These are phyloP conservation scores for Dryocosmus kuriphilus DNA, from an alignment of 2,888 invertebrate genomes.

Conservation along the genomic window DNA sequence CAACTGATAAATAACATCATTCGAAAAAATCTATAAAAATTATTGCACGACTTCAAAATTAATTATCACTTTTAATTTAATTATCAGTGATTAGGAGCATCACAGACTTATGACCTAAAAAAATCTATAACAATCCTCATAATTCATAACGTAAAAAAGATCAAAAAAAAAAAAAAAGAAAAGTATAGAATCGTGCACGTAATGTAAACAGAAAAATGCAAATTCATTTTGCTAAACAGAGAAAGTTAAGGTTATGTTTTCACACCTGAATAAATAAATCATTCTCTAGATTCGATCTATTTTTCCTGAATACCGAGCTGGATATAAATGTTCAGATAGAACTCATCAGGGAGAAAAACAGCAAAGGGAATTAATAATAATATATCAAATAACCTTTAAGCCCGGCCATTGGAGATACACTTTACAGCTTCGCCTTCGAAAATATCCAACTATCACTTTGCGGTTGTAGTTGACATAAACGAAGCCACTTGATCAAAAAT, in stretches of 20 bases:
- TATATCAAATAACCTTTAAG: conserved; percentile 30
- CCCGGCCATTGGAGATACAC: conserved; percentile 31
- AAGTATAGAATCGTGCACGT: neutral
- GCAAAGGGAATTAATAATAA: conserved; percentile 5
- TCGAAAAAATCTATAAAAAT: neutral
- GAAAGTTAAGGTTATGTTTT: conserved; percentile 29
- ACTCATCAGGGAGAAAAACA: neutral
- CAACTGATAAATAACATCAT: neutral
- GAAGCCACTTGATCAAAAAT: conserved; percentile 4
- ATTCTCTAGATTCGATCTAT: neutral
- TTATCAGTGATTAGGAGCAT: neutral
- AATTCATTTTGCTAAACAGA: conserved; percentile 11
- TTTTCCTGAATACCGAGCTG: neutral
- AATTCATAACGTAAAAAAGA: neutral
- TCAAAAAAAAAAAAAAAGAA: neutral
- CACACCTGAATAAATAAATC: neutral
- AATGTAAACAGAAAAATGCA: conserved; percentile 29
- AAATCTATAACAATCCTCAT: neutral
- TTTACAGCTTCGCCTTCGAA: conserved; percentile 3
- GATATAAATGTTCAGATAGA: neutral
- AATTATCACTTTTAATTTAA: neutral
- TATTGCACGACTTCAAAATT: neutral
- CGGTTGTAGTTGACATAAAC: conserved; percentile 24
- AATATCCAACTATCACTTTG: neutral
- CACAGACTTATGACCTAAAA: neutral